Conservation (phyloP, 2,888 invertebrate genomes). For the Cataglyphis rosenhaueri region DNA sequence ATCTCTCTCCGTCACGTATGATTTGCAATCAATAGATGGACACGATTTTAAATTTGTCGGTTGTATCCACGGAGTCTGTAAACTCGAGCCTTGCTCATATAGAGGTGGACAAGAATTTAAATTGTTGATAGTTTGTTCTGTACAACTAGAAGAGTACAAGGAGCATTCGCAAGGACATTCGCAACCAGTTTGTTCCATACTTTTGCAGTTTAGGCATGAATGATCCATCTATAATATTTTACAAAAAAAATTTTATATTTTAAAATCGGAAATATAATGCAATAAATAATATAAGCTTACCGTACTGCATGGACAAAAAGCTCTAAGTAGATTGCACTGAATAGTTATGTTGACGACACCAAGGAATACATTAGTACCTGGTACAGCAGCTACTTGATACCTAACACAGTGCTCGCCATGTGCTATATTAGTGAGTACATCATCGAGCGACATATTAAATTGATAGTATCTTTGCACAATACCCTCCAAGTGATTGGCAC, state of each 20-base stretch:
- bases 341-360: slow-evolving; percentile 94
- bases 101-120: slow-evolving; percentile 79
- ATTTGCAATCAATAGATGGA: slow-evolving; percentile 90
- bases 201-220: slow-evolving; percentile 95
- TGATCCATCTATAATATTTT: slow-evolving; percentile 88
- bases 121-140: slow-evolving; percentile 72
- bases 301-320: slow-evolving; percentile 97
- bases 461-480: slow-evolving; percentile 93
- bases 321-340: slow-evolving; percentile 90
- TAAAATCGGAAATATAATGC: slow-evolving; percentile 14
- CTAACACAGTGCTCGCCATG: slow-evolving; percentile 95
- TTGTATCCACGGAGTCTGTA: slow-evolving; percentile 76
- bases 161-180: slow-evolving; percentile 98
- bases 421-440: slow-evolving; percentile 92
- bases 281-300: slow-evolving; percentile 83
- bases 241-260: slow-evolving; percentile 1
- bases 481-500: slow-evolving; percentile 94
- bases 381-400: slow-evolving; percentile 93
- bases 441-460: slow-evolving; percentile 92
- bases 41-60: slow-evolving; percentile 88
- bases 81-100: slow-evolving; percentile 81
- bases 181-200: slow-evolving; percentile 97
- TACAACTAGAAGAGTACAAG: slow-evolving; percentile 86
- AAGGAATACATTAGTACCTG: slow-evolving; percentile 95
- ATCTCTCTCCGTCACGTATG: slow-evolving; percentile 88